Percentiles rank a stretch among this genome's conserved stretches.
phyloP scores from a whole-genome alignment of 1,140 invertebrate species.

The Chrysomallon squamiferum region DNA sequence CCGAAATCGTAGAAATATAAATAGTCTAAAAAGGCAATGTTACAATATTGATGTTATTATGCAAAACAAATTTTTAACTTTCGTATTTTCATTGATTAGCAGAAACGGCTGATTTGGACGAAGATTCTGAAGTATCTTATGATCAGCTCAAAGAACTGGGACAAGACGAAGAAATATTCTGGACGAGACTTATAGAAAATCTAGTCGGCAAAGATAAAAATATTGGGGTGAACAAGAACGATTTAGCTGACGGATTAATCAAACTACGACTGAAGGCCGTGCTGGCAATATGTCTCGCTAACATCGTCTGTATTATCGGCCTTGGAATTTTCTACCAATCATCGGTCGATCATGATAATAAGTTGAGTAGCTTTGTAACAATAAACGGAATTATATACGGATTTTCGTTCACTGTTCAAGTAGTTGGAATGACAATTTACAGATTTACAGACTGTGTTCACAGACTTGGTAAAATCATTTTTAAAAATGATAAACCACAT shows the following conservation, averaged over 20 bases:
- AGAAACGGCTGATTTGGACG: background rate
- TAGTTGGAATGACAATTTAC: constrained; percentile 40
- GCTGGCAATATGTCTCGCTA: constrained; percentile 16
- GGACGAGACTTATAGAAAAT: constrained; percentile 16
- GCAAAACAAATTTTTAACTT: too few relatives aligned
- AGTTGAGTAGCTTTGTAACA: constrained; percentile 26
- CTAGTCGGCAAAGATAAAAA: constrained; percentile 25
- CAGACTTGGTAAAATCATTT: constrained; percentile 16
- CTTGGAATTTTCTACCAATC: constrained; percentile 26
- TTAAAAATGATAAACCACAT: constrained; percentile 13
- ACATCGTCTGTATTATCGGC: constrained; percentile 26
- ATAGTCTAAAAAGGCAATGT: too few relatives aligned
- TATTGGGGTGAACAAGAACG: constrained; percentile 16
- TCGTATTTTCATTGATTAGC: too few relatives aligned
- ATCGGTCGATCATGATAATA: background rate
- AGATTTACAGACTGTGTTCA: constrained; percentile 18
- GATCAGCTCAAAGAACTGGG: constrained; percentile 17
- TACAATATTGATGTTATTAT: too few relatives aligned
- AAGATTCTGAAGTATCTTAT: constrained; percentile 5
- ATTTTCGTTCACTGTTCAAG: constrained; percentile 30
- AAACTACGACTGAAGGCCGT: constrained; percentile 18
- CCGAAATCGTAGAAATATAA: too few relatives aligned
- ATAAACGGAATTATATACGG: constrained; percentile 27
- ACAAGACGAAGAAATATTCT: constrained; percentile 25
- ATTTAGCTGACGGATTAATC: constrained; percentile 21